Percentiles rank a stretch among this genome's conserved stretches.
phyloP scores from a whole-genome alignment of 2,888 invertebrate genomes.

The Pemphredon lugubris region DNA sequence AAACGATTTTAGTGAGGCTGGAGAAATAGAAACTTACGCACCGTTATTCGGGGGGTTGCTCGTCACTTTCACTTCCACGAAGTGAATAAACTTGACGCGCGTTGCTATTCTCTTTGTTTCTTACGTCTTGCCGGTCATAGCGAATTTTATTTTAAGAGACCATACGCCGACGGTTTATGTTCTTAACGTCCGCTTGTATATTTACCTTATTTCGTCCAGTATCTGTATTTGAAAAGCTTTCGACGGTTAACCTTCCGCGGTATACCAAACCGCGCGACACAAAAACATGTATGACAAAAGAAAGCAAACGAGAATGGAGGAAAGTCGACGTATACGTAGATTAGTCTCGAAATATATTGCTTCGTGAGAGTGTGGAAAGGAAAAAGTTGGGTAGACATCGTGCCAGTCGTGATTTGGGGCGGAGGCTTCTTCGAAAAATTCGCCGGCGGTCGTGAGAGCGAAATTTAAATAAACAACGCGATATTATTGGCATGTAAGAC shows the following conservation, averaged over 20 bases:
- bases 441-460: too few species aligned
- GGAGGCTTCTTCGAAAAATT: too few species aligned
- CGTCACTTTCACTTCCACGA: too few species aligned
- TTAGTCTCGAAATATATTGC: too few species aligned
- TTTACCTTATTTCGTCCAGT: neutral
- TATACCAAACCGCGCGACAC: neutral
- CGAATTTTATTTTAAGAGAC: conserved; percentile 12
- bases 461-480: neutral
- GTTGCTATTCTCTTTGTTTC: neutral
- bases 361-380: neutral
- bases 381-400: neutral
- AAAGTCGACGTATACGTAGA: too few species aligned
- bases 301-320: too few species aligned
- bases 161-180: neutral
- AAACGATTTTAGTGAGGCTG: too few species aligned
- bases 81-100: too few species aligned
- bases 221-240: conserved; percentile 10
- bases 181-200: neutral
- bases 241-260: neutral
- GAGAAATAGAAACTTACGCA: too few species aligned
- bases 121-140: neutral
- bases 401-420: too few species aligned
- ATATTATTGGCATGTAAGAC: neutral
- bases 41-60: too few species aligned
- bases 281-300: neutral